phyloP scores from a whole-genome alignment of 2,797 vertebrate species.

The Eutrigla gurnardus region DNA sequence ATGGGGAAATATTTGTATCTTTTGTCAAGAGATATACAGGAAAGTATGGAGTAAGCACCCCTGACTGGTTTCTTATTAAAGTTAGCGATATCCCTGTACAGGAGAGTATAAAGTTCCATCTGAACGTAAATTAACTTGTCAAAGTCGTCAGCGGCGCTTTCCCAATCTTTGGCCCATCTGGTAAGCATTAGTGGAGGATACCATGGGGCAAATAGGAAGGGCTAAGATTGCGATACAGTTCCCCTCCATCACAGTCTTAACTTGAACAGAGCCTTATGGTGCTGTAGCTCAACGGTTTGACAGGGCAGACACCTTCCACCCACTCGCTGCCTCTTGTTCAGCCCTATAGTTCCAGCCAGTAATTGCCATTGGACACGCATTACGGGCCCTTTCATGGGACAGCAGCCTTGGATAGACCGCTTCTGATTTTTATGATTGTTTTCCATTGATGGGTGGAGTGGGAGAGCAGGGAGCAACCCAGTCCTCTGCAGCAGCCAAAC shows the following conservation, averaged over 20 bases:
- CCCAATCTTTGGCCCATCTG: conserved; percentile 52
- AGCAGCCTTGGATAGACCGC: conserved; percentile 31
- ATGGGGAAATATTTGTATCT: neutral
- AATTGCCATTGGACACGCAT: conserved; percentile 53
- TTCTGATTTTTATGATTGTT: conserved; percentile 62
- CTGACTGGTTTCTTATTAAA: conserved; percentile 34
- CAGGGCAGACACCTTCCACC: conserved; percentile 34
- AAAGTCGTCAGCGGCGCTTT: conserved; percentile 41
- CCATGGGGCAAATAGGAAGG: conserved; percentile 58
- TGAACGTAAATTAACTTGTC: conserved; percentile 60
- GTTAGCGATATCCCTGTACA: conserved; percentile 41
- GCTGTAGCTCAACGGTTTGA: conserved; percentile 59
- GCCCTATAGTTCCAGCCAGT: conserved; percentile 39
- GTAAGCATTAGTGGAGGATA: conserved; percentile 57
- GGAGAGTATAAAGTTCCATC: conserved; percentile 50
- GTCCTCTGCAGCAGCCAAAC: conserved; percentile 55
- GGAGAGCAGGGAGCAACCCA: conserved; percentile 46
- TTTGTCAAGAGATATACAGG: conserved; percentile 2
- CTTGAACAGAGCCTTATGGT: conserved; percentile 54
- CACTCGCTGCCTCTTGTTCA: conserved; percentile 35
- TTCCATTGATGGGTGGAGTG: conserved; percentile 62
- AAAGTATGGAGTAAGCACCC: conserved; percentile 22
- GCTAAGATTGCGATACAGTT: conserved; percentile 48
- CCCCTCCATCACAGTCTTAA: conserved; percentile 39
- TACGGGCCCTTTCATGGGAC: conserved; percentile 53